phyloP scores from a whole-genome alignment of 2,797 vertebrate species.

The Poeciliopsis turneri region DNA sequence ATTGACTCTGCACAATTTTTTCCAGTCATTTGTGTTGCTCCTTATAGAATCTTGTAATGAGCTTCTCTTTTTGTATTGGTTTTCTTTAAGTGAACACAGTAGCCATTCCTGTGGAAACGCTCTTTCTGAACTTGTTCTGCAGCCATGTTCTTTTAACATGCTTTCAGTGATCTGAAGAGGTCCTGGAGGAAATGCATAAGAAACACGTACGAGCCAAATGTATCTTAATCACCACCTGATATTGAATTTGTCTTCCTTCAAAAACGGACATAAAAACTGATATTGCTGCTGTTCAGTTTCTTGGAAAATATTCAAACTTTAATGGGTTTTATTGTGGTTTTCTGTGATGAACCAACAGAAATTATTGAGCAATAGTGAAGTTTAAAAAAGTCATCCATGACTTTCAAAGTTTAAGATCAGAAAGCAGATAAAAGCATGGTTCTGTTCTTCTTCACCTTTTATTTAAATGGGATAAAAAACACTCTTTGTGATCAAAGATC shows the following conservation, averaged over 20 bases:
- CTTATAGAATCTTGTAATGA: slow-evolving; percentile 29
- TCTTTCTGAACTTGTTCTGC: slow-evolving; percentile 24
- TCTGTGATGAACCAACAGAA: not conserved
- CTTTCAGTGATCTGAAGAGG: slow-evolving; percentile 32
- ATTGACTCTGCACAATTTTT: slow-evolving; percentile 22
- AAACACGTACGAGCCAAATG: slow-evolving; percentile 1
- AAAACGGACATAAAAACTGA: not conserved
- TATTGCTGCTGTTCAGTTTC: not conserved
- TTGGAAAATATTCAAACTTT: not conserved
- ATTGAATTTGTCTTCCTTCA: not conserved
- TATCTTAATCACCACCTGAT: not conserved
- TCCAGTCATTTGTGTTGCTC: slow-evolving; percentile 14
- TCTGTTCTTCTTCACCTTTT: too few species aligned
- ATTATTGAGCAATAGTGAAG: not conserved
- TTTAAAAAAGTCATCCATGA: not conserved
- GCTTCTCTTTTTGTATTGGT: slow-evolving; percentile 26
- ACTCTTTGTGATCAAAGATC: too few species aligned
- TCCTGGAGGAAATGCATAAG: slow-evolving; percentile 15
- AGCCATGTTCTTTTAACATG: slow-evolving; percentile 40
- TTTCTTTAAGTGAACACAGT: slow-evolving; percentile 16
- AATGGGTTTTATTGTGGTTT: too few species aligned
- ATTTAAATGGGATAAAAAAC: too few species aligned
- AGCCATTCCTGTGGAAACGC: slow-evolving; percentile 24
- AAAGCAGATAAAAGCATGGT: too few species aligned
- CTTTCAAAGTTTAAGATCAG: not conserved